Conservation (phyloP, 2,797 vertebrate species). For the Melanotaenia trifasciata region DNA sequence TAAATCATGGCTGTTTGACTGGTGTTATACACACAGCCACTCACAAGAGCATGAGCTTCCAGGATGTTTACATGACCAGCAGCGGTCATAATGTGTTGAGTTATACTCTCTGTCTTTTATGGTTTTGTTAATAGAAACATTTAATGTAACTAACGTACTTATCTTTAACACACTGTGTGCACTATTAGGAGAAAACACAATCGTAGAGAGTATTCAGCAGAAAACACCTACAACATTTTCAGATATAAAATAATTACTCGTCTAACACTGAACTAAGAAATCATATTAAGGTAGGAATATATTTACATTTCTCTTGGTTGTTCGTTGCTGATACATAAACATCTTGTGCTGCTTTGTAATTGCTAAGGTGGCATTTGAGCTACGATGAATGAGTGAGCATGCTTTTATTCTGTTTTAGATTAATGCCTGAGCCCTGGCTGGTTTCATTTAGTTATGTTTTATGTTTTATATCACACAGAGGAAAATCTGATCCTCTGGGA, state of each 20-base stretch:
- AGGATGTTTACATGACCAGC: slow-evolving; percentile 76
- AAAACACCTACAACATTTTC: slow-evolving; percentile 19
- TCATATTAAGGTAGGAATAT: slow-evolving; percentile 9
- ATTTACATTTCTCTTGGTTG: slow-evolving; percentile 38
- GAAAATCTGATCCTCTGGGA: not conserved
- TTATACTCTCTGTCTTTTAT: slow-evolving; percentile 60
- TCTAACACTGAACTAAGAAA: not conserved
- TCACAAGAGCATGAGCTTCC: slow-evolving; percentile 49
- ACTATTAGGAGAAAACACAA: slow-evolving; percentile 36
- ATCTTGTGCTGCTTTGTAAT: not conserved
- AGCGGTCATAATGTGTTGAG: slow-evolving; percentile 60
- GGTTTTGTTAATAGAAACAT: slow-evolving; percentile 56
- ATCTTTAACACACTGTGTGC: slow-evolving; percentile 16
- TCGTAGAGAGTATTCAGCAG: slow-evolving; percentile 8
- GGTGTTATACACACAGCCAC: slow-evolving; percentile 72
- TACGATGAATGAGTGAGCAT: slow-evolving; percentile 2
- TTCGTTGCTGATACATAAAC: slow-evolving; percentile 21
- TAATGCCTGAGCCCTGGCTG: not conserved
- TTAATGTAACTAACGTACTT: slow-evolving; percentile 26
- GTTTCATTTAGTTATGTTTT: not conserved
- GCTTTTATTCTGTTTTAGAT: not conserved
- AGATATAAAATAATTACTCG: slow-evolving; percentile 5
- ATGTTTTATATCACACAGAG: slow-evolving; percentile 1
- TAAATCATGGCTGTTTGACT: slow-evolving; percentile 75
- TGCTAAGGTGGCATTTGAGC: not conserved